These are phyloP conservation scores for Rhea pennata DNA, from an alignment of 2,113 vertebrate species.

Conservation along the genomic window DNA sequence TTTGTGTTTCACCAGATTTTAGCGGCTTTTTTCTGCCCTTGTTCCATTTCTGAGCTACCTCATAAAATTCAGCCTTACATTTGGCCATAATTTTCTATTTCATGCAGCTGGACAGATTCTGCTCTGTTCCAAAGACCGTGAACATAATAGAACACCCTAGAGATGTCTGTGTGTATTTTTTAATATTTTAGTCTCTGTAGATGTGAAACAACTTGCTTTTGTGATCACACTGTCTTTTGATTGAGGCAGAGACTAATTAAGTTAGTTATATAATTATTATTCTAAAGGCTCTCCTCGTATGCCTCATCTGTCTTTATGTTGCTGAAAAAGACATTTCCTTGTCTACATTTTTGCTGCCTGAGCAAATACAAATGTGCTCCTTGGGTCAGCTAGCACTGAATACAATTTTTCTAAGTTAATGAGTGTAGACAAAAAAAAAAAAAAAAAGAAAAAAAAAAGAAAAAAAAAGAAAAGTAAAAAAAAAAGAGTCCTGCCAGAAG, in stretches of 20 bases:
- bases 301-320: conserved; percentile 62
- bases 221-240: not conserved
- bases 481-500: not conserved
- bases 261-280: conserved; percentile 52
- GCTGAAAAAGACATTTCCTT: conserved; percentile 39
- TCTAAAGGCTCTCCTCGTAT: not conserved
- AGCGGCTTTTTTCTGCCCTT: not conserved
- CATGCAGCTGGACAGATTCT: not conserved
- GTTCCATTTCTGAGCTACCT: not conserved
- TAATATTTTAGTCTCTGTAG: not conserved
- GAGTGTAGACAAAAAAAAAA: not conserved
- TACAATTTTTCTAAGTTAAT: conserved; percentile 42
- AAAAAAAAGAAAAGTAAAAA: accelerated
- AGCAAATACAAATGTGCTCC: conserved; percentile 49
- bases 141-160: not conserved
- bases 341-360: conserved; percentile 49
- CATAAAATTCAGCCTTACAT: not conserved
- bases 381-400: conserved; percentile 35
- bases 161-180: not conserved
- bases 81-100: not conserved
- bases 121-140: not conserved
- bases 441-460: not conserved
- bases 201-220: not conserved
- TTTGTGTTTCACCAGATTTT: not conserved
- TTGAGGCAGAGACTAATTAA: conserved; percentile 43